Conservation (phyloP, 2,113 vertebrate genomes). For the Cacatua alba region DNA sequence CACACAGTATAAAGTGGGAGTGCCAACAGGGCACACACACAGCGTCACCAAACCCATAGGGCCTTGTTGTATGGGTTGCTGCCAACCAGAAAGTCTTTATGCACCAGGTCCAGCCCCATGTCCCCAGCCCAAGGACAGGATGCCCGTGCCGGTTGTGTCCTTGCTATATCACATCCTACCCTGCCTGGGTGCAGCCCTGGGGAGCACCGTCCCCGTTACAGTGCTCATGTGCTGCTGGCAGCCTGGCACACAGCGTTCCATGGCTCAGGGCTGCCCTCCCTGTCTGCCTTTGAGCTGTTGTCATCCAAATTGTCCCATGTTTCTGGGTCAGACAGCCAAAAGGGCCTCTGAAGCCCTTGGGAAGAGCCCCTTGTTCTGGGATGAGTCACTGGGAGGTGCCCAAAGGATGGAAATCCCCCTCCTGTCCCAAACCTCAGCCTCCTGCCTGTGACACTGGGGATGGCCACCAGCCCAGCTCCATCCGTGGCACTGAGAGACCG, state of each 20-base stretch:
- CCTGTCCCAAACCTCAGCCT: background rate
- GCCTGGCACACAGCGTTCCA: accelerated
- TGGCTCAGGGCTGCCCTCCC: background rate
- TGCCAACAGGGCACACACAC: accelerated
- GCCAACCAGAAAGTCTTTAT: background rate
- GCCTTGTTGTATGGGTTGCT: accelerated
- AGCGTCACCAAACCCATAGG: background rate
- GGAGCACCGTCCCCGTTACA: background rate
- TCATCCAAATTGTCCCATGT: accelerated
- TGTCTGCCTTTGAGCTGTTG: background rate
- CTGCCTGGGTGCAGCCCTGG: background rate
- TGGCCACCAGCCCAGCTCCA: background rate
- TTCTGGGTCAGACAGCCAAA: slow-evolving; percentile 19
- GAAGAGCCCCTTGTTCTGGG: background rate
- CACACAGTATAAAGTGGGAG: background rate
- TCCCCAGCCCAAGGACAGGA: background rate
- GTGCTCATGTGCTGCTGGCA: accelerated
- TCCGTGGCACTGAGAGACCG: accelerated
- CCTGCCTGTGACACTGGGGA: accelerated
- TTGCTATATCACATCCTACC: background rate
- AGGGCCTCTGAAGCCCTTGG: accelerated
- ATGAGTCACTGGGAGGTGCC: background rate
- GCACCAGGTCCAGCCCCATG: background rate
- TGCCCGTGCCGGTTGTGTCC: background rate
- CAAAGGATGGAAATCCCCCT: background rate